Evolutionary conservation across 2,113 vertebrate species (phyloP).

Genomic region (Cynoglossus semilaevis): DNA sequence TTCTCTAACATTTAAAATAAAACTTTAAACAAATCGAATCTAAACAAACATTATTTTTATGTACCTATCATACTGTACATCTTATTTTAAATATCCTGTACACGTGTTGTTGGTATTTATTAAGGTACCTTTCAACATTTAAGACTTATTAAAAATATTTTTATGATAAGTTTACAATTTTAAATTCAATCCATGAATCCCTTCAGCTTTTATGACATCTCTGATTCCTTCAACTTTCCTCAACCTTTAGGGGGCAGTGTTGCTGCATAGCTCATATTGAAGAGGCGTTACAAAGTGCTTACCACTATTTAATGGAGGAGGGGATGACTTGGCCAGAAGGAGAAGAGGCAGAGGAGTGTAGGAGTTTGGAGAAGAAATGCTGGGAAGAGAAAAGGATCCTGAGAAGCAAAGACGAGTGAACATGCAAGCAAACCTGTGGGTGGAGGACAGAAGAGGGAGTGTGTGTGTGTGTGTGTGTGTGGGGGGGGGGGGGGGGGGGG

Average conservation of each 20-base stretch:
- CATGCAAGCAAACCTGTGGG: conserved; percentile 58
- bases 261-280: conserved; percentile 55
- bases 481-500: conserved; percentile 36
- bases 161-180: too few species aligned
- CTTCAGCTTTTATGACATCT: too few species aligned
- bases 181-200: too few species aligned
- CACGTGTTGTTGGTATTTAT: too few species aligned
- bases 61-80: too few species aligned
- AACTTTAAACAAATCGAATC: too few species aligned
- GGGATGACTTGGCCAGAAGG: conserved; percentile 28
- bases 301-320: conserved; percentile 37
- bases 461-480: conserved; percentile 39
- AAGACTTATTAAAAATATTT: too few species aligned
- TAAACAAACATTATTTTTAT: too few species aligned
- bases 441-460: conserved; percentile 39
- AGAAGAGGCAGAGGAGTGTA: conserved; percentile 51
- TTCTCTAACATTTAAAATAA: too few species aligned
- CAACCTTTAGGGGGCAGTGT: conserved; percentile 75
- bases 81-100: too few species aligned
- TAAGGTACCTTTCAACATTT: too few species aligned
- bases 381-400: conserved; percentile 27
- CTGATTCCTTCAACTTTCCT: not conserved
- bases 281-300: conserved; percentile 50
- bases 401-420: conserved; percentile 35
- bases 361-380: conserved; percentile 54